Evolutionary conservation across 2,888 invertebrate genomes (phyloP).

Genomic region (Ellobium chinense): DNA sequence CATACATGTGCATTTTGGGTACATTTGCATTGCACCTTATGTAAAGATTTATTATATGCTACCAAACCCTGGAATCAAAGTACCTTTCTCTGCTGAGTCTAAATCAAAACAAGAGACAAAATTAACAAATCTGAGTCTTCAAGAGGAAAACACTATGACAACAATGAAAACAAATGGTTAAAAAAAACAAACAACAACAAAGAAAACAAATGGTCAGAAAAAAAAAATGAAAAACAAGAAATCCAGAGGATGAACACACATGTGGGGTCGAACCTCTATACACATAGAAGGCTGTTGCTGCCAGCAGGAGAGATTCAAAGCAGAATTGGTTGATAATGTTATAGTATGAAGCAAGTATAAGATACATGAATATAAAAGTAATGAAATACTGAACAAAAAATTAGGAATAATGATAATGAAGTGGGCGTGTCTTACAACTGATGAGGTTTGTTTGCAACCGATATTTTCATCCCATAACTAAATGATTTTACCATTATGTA

Average conservation of each 20-base stretch:
- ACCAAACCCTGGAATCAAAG: too few relatives aligned
- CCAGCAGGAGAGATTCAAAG: background rate
- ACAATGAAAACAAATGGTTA: background rate
- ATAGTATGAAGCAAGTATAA: constrained; percentile 43
- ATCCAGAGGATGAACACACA: background rate
- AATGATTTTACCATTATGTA: background rate
- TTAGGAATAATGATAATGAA: background rate
- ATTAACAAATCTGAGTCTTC: too few relatives aligned
- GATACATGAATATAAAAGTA: constrained; percentile 40
- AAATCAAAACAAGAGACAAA: too few relatives aligned
- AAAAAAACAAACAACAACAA: background rate
- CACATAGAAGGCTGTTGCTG: constrained; percentile 37
- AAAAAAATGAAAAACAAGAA: background rate
- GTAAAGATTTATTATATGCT: too few relatives aligned
- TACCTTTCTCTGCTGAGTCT: too few relatives aligned
- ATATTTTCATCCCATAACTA: background rate
- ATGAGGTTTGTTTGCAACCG: background rate
- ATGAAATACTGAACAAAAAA: background rate
- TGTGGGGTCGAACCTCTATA: constrained; percentile 41
- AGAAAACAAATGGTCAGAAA: background rate
- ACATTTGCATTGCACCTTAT: too few relatives aligned
- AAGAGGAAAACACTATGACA: too few relatives aligned
- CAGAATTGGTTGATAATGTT: constrained; percentile 10
- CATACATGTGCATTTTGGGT: too few relatives aligned
- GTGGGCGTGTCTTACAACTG: constrained; percentile 3